Evolutionary conservation across 2,888 invertebrate species (phyloP).

Genomic region (Adelognathus sp.): DNA sequence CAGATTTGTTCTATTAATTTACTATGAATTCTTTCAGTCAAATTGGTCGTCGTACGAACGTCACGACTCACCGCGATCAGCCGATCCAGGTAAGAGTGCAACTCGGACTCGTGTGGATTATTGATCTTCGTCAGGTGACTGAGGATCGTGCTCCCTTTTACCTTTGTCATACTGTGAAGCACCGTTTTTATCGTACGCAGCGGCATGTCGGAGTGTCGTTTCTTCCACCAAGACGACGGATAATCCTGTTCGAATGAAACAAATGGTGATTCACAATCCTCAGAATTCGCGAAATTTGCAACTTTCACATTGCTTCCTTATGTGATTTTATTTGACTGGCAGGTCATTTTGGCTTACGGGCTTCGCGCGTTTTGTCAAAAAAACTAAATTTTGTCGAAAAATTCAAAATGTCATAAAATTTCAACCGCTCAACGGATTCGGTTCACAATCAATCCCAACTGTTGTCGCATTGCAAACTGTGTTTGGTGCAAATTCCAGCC

Average conservation of each 20-base stretch:
- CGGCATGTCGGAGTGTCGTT: conserved; percentile 92
- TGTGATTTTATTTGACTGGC: too few relatives aligned
- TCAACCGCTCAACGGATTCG: too few relatives aligned
- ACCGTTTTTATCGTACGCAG: conserved; percentile 96
- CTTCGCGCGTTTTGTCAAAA: neutral
- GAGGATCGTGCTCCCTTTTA: conserved; percentile 91
- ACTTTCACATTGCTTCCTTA: neutral
- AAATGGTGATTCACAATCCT: too few relatives aligned
- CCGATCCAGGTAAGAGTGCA: conserved; percentile 92
- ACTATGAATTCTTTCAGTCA: conserved; percentile 41
- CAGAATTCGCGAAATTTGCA: too few relatives aligned
- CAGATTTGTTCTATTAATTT: conserved; percentile 54
- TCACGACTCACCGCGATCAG: conserved; percentile 86
- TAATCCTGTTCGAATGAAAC: conserved; percentile 83
- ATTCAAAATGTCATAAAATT: too few relatives aligned
- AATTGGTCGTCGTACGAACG: neutral
- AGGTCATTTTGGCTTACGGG: too few relatives aligned
- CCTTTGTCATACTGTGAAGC: conserved; percentile 94
- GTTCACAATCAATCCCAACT: too few relatives aligned
- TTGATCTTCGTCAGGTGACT: conserved; percentile 90
- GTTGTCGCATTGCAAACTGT: too few relatives aligned
- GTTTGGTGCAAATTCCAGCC: too few relatives aligned
- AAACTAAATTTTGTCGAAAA: too few relatives aligned
- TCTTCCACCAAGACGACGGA: conserved; percentile 94
- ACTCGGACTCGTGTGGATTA: conserved; percentile 91